A percentile compares a stretch with the other conserved stretches of the same genome.
phyloP scores from a whole-genome alignment of 2,797 vertebrate genomes.

The Pangasius mekongensis region DNA sequence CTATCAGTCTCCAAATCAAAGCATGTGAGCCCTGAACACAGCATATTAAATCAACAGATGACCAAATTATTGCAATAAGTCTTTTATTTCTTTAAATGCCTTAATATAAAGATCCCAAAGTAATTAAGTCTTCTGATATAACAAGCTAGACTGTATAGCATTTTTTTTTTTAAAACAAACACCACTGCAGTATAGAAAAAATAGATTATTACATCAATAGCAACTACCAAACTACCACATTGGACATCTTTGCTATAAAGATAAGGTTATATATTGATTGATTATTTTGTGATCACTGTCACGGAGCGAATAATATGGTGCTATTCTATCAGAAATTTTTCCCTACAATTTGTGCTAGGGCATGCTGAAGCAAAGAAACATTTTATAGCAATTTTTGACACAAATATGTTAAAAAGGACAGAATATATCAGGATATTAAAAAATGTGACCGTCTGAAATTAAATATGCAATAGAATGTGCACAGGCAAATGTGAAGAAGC shows the following conservation, averaged over 20 bases:
- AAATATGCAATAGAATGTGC: no score
- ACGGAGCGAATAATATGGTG: not conserved
- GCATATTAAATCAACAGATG: not conserved
- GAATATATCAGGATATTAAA: not conserved
- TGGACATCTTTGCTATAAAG: not conserved
- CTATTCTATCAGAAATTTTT: not conserved
- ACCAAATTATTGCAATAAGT: not conserved
- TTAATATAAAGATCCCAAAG: not conserved
- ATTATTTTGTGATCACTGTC: not conserved
- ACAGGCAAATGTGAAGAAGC: not conserved
- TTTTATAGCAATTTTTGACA: not conserved
- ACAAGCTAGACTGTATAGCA: not conserved
- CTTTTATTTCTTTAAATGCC: not conserved
- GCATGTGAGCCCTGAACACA: not conserved
- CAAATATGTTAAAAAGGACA: not conserved
- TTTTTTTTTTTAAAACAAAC: no score
- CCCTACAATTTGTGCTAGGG: not conserved
- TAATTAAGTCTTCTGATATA: not conserved
- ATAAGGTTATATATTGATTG: not conserved
- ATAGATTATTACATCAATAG: not conserved
- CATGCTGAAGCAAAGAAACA: not conserved
- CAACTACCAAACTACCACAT: not conserved
- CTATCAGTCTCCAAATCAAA: not conserved
- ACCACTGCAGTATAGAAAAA: not conserved
- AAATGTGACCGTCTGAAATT: not conserved